Evolutionary conservation across 2,888 invertebrate species (phyloP), one percentile per base, ranked within the genome.

Genomic region (Acanthosepion lycidas): DNA sequence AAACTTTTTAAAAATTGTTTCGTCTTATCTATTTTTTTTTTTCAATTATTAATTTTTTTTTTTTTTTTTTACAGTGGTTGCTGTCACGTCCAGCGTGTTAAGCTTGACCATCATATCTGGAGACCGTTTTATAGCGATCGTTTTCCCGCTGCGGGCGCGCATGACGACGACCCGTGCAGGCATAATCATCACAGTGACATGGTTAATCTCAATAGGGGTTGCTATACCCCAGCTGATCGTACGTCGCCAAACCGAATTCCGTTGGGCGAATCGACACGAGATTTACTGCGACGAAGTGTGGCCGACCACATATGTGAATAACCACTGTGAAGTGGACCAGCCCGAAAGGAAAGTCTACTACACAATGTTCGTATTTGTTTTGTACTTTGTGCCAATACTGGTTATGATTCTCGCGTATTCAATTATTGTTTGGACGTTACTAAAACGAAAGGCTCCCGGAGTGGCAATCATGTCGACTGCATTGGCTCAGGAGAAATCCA

Each of bases 121-220:
- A 33, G 97, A 97, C 93, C 95, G 97, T 42, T 97, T 96, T 95
- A 95, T 96, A n/a, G 96, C 97, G 51, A 96, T 97, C 33, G 96
- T 97, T 18, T 96, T 95, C 93, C 97, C 97, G 0, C 94, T 97
- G 48, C 96, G 95, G 91, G 96, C 95, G 3, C 96, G 96, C 91
- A 95, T 96, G 96, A 94, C 96, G 12, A 94, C 95, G 1, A 18
- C 51, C 15, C 94, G 94, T 6, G 96, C 96, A 0, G 95, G 94
- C 3, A 28, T 96, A 1, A 95, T 96, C 15, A 96, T 97, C 12
- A 92, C 95, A 0, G 94, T 95, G 6, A 96, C 96, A n/a, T 97
- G 96, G 97, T 51, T 95, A 23, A 55, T 96, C 0, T 96, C 97
- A 0, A 94, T 95, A 0, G 95, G 94, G 0, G 95, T 96, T 51